Base-by-base conservation (phyloP, 2,797 vertebrate species). In the Perodicticus potto region DNA sequence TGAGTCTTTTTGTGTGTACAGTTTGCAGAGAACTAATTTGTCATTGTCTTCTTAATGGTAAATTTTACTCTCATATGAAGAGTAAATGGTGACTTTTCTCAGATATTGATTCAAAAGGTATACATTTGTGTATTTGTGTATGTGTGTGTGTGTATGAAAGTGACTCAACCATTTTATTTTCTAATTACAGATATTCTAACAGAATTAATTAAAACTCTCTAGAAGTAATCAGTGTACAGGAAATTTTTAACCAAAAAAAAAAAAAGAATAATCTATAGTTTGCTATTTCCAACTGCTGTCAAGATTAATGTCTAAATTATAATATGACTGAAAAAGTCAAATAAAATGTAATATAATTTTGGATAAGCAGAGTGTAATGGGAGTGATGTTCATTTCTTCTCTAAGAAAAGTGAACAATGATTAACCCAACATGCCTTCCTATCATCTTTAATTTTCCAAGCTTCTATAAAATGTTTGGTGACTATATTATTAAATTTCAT, bases 41-140 rank as follows among this genome's bases (percentile, higher is more conserved):
- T 94, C 78, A 63, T 49, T 84, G 85, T 94, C 92, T 93, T 95
- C 93, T 91, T 89, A 95, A 95, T 12, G 67, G 40, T 85, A 78
- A 81, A 13, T 90, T 94, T 94, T 93, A 85, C 86, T 94, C 19
- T 81, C 22, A 14, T 27, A 20, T 83, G 43, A 96, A 85, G 59
- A 94, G 43, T 73, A 93, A 92, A 78, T 94, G 34, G 34, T 80
- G 40, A 77, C 59, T 96, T 95, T 91, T 78, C 49, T 88, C 63
- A 87, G n/a, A 37, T 74, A 82, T 27, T 72, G 77, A 76, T 45
- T 37, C 34, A 45, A 92, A 91, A 93, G 57, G 69, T 88, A 12
- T 72, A 55, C 34, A 43, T 27, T 14, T 87, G 55, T 88, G 12
- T 53, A 37, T 82, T 4, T 57, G 22, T 67, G 3, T 88, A 25